phyloP scores from a whole-genome alignment of 2,888 invertebrate species.

The Lasioglossum marginatum region DNA sequence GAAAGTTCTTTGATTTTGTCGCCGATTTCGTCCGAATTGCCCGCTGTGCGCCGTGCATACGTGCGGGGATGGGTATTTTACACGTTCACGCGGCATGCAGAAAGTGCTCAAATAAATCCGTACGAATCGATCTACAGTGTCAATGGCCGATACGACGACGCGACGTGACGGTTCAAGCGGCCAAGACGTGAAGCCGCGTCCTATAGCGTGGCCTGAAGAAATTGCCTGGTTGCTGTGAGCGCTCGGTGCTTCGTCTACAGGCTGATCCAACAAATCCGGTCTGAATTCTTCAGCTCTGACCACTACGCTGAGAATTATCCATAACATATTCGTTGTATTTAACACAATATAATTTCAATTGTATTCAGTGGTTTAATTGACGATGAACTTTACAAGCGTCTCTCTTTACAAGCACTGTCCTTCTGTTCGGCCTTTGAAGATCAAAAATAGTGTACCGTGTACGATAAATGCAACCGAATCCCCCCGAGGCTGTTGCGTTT shows the following conservation, averaged over 20 bases:
- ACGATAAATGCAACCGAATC: too few relatives aligned
- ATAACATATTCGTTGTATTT: not conserved
- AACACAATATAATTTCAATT: too few relatives aligned
- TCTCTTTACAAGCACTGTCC: too few relatives aligned
- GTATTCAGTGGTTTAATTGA: too few relatives aligned
- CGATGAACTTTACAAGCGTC: too few relatives aligned
- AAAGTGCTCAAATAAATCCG: conserved; percentile 73
- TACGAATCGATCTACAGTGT: conserved; percentile 74
- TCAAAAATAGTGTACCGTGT: too few relatives aligned
- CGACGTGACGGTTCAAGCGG: conserved; percentile 35
- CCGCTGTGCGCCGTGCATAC: not conserved
- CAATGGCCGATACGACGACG: conserved; percentile 69
- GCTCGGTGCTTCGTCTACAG: conserved; percentile 2
- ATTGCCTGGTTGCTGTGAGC: conserved; percentile 40
- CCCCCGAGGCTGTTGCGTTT: too few relatives aligned
- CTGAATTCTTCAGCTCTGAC: not conserved
- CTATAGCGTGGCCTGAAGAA: conserved; percentile 49
- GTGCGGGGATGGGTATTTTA: not conserved
- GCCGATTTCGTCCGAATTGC: too few relatives aligned
- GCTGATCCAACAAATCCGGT: not conserved
- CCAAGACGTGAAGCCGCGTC: conserved; percentile 62
- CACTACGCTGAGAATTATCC: not conserved
- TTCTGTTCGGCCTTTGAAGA: too few relatives aligned
- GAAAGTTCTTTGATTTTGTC: too few relatives aligned
- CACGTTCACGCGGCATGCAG: conserved; percentile 6